Evolutionary conservation across 64 coral and sea anemone genomes (phyloP).

Genomic region (Dendrophyllia cribrosa): DNA sequence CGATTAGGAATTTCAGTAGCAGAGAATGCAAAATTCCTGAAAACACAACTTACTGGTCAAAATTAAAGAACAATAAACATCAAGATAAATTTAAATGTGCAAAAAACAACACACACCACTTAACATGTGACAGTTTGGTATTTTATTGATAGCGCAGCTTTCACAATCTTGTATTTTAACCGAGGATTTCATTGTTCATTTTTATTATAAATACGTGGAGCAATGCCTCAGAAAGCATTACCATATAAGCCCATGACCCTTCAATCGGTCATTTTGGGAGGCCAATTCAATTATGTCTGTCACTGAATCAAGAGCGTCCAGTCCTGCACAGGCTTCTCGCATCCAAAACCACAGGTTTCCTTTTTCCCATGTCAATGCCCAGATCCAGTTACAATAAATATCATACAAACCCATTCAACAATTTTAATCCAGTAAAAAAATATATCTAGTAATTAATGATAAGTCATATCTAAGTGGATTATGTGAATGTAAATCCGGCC

Average conservation of each 20-base stretch:
- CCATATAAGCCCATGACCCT: neutral
- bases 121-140: neutral
- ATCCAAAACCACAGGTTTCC: neutral
- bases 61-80: too few relatives aligned
- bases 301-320: neutral
- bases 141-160: neutral
- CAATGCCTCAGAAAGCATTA: too few relatives aligned
- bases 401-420: neutral
- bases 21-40: too few relatives aligned
- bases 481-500: slow-evolving; percentile 94
- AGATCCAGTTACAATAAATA: neutral
- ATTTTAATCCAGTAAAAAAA: neutral
- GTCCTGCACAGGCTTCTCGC: neutral
- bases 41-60: too few relatives aligned
- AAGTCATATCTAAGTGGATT: neutral
- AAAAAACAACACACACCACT: neutral
- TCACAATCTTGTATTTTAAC: neutral
- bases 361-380: neutral
- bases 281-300: neutral
- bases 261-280: neutral
- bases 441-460: neutral
- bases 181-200: neutral
- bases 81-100: too few relatives aligned
- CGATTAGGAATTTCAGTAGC: too few relatives aligned
- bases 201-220: slow-evolving; percentile 28